These are phyloP conservation scores for Oikopleura dioica DNA, from an alignment of 23 tunicate species.

Conservation along the genomic window DNA sequence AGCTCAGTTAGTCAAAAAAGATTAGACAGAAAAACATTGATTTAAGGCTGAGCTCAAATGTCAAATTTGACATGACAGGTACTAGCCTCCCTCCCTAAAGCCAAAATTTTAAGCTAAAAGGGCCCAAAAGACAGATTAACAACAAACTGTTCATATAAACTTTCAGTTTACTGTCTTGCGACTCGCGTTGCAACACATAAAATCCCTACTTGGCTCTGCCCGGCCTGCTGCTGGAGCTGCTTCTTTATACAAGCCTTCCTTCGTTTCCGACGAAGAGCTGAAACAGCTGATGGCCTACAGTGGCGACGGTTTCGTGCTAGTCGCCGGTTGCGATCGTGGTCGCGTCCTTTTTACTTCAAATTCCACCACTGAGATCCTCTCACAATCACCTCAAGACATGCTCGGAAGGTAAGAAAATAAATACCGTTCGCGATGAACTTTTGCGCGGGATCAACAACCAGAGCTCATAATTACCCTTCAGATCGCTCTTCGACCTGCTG, in stretches of 20 bases:
- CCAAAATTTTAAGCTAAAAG: too few relatives aligned
- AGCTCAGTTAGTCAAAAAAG: too few relatives aligned
- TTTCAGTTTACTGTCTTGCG: neutral
- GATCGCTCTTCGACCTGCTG: conserved; percentile 11
- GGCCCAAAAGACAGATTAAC: too few relatives aligned
- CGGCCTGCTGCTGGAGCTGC: conserved; percentile 12
- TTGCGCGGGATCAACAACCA: too few relatives aligned
- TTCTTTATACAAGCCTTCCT: neutral
- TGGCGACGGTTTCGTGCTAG: conserved; percentile 8
- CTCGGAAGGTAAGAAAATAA: too few relatives aligned
- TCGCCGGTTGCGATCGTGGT: conserved; percentile 14
- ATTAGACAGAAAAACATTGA: too few relatives aligned
- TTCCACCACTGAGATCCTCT: neutral
- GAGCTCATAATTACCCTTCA: too few relatives aligned
- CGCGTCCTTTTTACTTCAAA: conserved; percentile 5
- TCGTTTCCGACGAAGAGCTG: conserved; percentile 5
- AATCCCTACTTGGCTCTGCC: conserved; percentile 1
- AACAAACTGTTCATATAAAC: too few relatives aligned
- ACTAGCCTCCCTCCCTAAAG: too few relatives aligned
- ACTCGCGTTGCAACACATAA: conserved; percentile 1
- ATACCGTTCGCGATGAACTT: too few relatives aligned
- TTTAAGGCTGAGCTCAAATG: too few relatives aligned
- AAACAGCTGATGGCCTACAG: neutral
- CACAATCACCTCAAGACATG: neutral
- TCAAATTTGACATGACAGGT: too few relatives aligned